A percentile compares a stretch with the other conserved stretches of the same genome.
phyloP scores from a whole-genome alignment of 2,888 invertebrate genomes.

The Mesorhabditis sp. region DNA sequence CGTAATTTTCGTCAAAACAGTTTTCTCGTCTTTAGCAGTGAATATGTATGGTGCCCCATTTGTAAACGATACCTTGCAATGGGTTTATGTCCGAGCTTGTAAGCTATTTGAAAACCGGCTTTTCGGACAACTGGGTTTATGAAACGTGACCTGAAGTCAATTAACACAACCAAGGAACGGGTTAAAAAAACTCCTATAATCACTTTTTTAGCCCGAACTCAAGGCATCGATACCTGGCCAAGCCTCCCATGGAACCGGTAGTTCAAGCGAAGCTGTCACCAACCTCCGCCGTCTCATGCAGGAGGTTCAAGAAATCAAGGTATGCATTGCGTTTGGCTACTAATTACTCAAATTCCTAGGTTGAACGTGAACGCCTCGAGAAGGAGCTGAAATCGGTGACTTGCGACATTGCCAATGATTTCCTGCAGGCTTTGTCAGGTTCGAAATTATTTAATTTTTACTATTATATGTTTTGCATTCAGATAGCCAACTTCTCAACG shows the following conservation, averaged over 20 bases:
- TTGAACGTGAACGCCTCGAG: neutral
- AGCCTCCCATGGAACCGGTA: conserved; percentile 38
- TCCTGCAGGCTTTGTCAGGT: conserved; percentile 73
- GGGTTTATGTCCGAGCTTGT: too few relatives aligned
- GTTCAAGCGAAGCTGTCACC: conserved; percentile 65
- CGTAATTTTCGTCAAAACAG: too few relatives aligned
- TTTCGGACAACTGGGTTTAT: too few relatives aligned
- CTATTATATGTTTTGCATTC: neutral
- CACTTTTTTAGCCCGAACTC: conserved; percentile 64
- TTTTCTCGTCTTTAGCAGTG: too few relatives aligned
- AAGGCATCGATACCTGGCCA: conserved; percentile 70
- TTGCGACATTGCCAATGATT: conserved; percentile 66
- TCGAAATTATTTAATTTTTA: conserved; percentile 64
- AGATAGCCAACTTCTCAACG: conserved; percentile 38
- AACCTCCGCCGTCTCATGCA: conserved; percentile 75
- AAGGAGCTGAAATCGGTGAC: conserved; percentile 34
- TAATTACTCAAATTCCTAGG: neutral
- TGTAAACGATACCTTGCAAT: too few relatives aligned
- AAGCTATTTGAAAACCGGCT: too few relatives aligned
- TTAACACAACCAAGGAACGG: too few relatives aligned
- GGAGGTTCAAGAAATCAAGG: conserved; percentile 64
- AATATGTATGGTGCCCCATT: too few relatives aligned
- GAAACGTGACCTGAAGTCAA: too few relatives aligned
- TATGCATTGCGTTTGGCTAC: conserved; percentile 48
- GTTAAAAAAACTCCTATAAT: neutral